Conservation (phyloP, 2,888 invertebrate genomes). For the Nephrotoma appendiculata region DNA sequence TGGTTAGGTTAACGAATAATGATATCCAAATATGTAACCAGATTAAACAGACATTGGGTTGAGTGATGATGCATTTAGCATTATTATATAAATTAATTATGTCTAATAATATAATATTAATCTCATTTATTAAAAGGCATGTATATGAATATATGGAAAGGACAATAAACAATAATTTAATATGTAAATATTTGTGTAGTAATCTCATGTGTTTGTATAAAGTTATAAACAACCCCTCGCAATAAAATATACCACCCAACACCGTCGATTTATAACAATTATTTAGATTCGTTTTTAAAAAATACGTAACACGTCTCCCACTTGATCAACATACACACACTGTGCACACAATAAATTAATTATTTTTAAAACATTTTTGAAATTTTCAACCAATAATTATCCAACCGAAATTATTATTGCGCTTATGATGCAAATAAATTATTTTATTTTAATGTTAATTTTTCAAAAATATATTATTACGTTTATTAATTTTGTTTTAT, state of each 20-base stretch:
- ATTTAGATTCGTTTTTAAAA: neutral
- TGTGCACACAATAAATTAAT: neutral
- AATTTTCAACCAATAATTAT: neutral
- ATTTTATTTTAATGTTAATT: neutral
- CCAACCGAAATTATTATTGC: neutral
- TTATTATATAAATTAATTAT: neutral
- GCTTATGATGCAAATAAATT: neutral
- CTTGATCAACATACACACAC: neutral
- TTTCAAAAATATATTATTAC: neutral
- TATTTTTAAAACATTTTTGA: neutral
- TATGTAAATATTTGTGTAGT: neutral
- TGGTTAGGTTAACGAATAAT: neutral
- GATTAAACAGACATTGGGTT: too few species aligned
- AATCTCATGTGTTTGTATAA: neutral
- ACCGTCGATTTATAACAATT: neutral
- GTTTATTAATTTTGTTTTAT: neutral
- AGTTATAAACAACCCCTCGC: neutral
- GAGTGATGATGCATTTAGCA: too few species aligned
- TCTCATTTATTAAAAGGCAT: too few species aligned
- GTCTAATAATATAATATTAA: neutral
- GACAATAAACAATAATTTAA: neutral
- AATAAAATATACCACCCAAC: neutral
- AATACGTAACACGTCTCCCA: neutral
- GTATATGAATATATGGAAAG: neutral
- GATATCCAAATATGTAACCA: neutral